Conservation (phyloP, 2,113 vertebrate species). For the Sturnus vulgaris region DNA sequence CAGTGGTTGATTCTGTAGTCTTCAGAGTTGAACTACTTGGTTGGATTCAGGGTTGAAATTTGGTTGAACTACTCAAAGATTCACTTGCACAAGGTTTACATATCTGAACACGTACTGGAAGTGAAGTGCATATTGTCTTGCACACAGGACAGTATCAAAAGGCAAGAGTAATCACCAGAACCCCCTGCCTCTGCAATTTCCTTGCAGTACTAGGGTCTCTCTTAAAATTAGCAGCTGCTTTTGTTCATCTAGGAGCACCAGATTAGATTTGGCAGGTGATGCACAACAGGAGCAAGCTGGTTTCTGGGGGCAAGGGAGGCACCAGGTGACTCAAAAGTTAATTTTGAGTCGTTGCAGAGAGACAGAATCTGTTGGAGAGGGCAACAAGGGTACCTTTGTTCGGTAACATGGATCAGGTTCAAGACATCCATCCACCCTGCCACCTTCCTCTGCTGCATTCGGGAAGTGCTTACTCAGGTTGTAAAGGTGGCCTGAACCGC, state of each 20-base stretch:
- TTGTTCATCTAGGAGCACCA: not conserved
- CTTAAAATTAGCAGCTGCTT: not conserved
- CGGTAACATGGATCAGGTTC: not conserved
- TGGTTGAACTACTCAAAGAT: not conserved
- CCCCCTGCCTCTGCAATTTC: not conserved
- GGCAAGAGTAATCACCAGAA: not conserved
- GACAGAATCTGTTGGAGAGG: not conserved
- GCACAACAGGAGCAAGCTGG: not conserved
- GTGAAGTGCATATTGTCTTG: not conserved
- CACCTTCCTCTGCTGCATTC: not conserved
- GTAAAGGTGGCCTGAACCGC: not conserved
- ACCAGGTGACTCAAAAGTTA: not conserved
- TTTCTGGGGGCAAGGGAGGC: rapidly evolving
- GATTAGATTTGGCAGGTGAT: not conserved
- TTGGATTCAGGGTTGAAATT: not conserved
- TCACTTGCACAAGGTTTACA: not conserved
- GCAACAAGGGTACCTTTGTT: not conserved
- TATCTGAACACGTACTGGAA: rapidly evolving
- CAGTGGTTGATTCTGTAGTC: not conserved
- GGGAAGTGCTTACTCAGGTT: not conserved
- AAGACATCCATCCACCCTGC: not conserved
- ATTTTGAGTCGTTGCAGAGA: not conserved
- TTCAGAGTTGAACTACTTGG: not conserved
- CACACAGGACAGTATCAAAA: not conserved
- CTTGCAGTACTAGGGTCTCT: not conserved